Percentiles rank a stretch among this genome's conserved stretches.
Conservation (phyloP, 1,140 invertebrate species). For the Drosophila insularis region DNA sequence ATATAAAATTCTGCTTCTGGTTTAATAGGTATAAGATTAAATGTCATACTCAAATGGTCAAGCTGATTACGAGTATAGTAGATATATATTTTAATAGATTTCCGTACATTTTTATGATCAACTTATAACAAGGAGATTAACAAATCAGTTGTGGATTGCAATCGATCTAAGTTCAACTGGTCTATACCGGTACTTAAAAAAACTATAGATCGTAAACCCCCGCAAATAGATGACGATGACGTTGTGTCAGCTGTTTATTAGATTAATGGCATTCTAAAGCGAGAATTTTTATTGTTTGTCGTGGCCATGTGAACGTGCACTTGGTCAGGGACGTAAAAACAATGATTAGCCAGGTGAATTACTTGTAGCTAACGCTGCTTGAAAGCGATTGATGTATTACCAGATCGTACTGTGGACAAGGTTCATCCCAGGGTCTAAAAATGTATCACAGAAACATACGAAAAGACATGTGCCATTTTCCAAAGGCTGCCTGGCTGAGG, state of each 20-base stretch:
- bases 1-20: too few relatives aligned
- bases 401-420: conserved; percentile 34
- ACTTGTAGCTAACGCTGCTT: background rate
- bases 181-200: background rate
- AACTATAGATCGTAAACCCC: background rate
- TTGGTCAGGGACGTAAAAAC: conserved; percentile 52
- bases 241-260: background rate
- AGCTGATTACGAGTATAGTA: too few relatives aligned
- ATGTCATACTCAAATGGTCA: too few relatives aligned
- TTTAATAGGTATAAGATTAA: too few relatives aligned
- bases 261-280: conserved; percentile 11
- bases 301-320: conserved; percentile 52
- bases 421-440: conserved; percentile 33
- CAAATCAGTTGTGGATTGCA: background rate
- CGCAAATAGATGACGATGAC: background rate
- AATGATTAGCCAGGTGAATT: conserved; percentile 31
- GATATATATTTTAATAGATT: too few relatives aligned
- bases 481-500: conserved; percentile 7
- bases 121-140: background rate
- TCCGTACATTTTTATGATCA: too few relatives aligned
- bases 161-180: background rate
- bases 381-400: background rate
- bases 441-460: conserved; percentile 44
- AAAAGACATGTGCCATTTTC: conserved; percentile 63
- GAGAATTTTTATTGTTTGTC: background rate